A percentile compares a stretch with the other conserved stretches of the same genome.
Evolutionary conservation across 2,113 vertebrate species (phyloP).

Genomic region (Gymnogyps californianus): DNA sequence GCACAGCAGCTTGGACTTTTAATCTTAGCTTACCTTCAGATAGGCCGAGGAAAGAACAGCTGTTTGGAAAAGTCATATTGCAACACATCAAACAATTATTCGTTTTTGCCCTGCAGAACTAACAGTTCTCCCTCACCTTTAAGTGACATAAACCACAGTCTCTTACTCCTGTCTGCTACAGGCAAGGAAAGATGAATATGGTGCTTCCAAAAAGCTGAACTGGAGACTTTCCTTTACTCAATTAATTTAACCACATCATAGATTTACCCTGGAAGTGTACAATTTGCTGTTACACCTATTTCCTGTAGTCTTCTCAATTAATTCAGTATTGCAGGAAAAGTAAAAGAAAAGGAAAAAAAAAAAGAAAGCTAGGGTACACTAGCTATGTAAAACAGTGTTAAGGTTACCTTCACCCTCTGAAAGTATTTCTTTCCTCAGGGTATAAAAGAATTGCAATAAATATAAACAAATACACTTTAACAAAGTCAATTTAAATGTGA

Average conservation of each 20-base stretch:
- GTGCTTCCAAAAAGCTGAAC: background rate
- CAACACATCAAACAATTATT: background rate
- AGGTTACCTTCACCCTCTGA: background rate
- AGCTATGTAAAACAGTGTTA: background rate
- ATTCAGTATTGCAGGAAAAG: background rate
- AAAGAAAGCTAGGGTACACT: background rate
- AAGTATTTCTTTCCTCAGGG: conserved; percentile 1
- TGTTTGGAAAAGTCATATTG: background rate
- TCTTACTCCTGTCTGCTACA: background rate
- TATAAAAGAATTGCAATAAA: background rate
- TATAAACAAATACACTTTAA: background rate
- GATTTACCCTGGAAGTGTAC: background rate
- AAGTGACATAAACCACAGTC: background rate
- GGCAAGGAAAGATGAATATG: background rate
- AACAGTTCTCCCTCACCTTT: background rate
- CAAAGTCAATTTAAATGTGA: background rate
- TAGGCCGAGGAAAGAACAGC: background rate
- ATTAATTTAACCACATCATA: background rate
- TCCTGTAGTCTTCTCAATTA: background rate
- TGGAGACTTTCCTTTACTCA: background rate
- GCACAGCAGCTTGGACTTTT: background rate
- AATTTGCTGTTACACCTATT: background rate
- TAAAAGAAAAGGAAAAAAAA: background rate
- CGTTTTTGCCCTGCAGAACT: background rate
- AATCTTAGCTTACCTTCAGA: background rate